Evolutionary conservation across 2,888 invertebrate genomes (phyloP).

Genomic region (Pycnomerus fuliginosus): DNA sequence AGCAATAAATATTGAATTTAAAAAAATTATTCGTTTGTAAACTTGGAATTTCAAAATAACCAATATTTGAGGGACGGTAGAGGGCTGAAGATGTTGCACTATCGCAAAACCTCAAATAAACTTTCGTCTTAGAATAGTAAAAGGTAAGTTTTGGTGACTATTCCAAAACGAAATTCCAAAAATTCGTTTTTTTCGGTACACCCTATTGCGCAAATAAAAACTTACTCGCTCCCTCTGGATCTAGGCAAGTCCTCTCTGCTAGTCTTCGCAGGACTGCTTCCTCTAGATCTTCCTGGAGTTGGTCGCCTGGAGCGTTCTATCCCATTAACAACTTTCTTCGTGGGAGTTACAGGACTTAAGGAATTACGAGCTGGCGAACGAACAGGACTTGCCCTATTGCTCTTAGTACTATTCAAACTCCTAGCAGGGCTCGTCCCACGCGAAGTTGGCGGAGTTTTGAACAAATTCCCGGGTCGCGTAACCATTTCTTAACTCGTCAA

Average conservation of each 20-base stretch:
- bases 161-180: too few species aligned
- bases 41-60: too few species aligned
- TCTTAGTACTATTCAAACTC: conserved; percentile 16
- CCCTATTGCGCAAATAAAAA: conserved; percentile 25
- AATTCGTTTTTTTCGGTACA: too few species aligned
- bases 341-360: conserved; percentile 18
- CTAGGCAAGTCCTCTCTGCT: conserved; percentile 37
- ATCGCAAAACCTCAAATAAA: too few species aligned
- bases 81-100: too few species aligned
- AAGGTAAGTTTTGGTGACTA: too few species aligned
- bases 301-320: conserved; percentile 22
- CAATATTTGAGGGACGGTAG: too few species aligned
- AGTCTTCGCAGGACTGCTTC: conserved; percentile 48
- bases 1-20: too few species aligned
- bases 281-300: conserved; percentile 39
- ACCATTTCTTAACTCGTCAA: too few species aligned
- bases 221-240: conserved; percentile 55
- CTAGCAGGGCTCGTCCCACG: conserved; percentile 42
- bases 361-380: conserved; percentile 14
- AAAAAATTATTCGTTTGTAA: too few species aligned
- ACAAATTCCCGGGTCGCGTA: conserved; percentile 36
- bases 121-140: too few species aligned
- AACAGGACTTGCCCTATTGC: conserved; percentile 10
- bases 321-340: conserved; percentile 10
- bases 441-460: conserved; percentile 42